A percentile compares a stretch with the other conserved stretches of the same genome.
These are phyloP conservation scores for Pomatostomus ruficeps DNA, from an alignment of 2,113 vertebrate species.

Conservation along the genomic window DNA sequence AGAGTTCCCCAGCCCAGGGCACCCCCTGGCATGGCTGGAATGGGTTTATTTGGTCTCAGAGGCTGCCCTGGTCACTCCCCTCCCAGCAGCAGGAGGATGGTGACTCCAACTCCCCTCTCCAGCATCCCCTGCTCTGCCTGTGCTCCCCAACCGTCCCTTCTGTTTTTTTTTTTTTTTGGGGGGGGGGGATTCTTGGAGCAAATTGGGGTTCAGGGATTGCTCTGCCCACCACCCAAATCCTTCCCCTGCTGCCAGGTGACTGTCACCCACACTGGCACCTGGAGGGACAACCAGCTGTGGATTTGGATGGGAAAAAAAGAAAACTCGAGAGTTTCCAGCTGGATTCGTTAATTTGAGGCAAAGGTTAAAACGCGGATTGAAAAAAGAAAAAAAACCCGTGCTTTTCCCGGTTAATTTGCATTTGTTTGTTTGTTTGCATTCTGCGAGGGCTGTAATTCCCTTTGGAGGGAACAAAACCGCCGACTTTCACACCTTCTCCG, in stretches of 20 bases:
- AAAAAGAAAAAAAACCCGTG: neutral
- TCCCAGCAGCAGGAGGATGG: neutral
- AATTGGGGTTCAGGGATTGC: neutral
- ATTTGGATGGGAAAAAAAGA: neutral
- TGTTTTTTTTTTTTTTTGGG: neutral
- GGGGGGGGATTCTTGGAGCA: neutral
- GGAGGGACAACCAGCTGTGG: neutral
- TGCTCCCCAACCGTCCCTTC: neutral
- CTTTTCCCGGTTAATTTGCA: constrained; percentile 5
- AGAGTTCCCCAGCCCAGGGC: neutral
- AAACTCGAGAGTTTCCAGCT: neutral
- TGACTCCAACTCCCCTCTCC: neutral
- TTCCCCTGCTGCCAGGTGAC: neutral
- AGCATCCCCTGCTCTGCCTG: neutral
- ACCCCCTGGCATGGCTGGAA: neutral
- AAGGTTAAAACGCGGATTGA: neutral
- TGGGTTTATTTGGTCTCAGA: neutral
- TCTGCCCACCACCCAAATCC: neutral
- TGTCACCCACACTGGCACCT: neutral
- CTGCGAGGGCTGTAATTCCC: constrained; percentile 41
- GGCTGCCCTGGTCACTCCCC: neutral
- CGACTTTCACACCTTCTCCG: constrained; percentile 64
- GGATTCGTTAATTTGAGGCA: constrained; percentile 45
- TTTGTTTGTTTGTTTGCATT: constrained; percentile 62
- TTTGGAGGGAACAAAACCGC: constrained; percentile 7